Evolutionary conservation across 2,113 vertebrate species (phyloP).

Genomic region (Chionomys nivalis): DNA sequence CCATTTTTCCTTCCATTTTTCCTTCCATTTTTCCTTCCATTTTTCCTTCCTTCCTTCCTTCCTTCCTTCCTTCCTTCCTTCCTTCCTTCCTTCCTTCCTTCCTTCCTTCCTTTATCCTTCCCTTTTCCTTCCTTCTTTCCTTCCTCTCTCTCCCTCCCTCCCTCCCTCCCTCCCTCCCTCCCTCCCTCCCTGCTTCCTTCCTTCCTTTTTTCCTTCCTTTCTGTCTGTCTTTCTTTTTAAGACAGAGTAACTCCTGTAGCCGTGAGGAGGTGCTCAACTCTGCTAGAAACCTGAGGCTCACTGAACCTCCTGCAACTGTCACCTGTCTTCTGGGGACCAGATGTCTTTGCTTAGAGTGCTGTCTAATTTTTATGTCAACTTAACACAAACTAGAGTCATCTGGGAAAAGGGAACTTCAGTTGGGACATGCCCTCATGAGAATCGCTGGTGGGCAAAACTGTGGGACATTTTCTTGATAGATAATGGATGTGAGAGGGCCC

Average conservation of each 20-base stretch:
- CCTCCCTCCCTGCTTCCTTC: accelerated
- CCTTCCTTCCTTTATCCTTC: too few species aligned
- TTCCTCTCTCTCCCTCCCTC: accelerated
- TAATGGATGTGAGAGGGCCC: background rate
- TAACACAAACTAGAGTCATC: background rate
- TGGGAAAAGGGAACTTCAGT: background rate
- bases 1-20: too few species aligned
- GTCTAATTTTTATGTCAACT: background rate
- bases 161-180: accelerated
- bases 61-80: too few species aligned
- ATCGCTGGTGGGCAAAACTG: background rate
- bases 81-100: too few species aligned
- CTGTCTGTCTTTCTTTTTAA: too few species aligned
- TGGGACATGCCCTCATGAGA: background rate
- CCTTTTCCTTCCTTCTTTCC: accelerated
- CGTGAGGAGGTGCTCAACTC: background rate
- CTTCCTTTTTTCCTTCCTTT: too few species aligned
- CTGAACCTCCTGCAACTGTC: background rate
- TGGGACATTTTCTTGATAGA: background rate
- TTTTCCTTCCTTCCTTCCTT: too few species aligned
- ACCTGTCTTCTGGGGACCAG: background rate
- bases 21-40: too few species aligned
- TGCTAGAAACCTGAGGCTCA: background rate
- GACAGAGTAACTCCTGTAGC: too few species aligned
- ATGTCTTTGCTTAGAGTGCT: background rate